Evolutionary conservation across 2,888 invertebrate species (phyloP).

Genomic region (Pristionchus exspectatus): DNA sequence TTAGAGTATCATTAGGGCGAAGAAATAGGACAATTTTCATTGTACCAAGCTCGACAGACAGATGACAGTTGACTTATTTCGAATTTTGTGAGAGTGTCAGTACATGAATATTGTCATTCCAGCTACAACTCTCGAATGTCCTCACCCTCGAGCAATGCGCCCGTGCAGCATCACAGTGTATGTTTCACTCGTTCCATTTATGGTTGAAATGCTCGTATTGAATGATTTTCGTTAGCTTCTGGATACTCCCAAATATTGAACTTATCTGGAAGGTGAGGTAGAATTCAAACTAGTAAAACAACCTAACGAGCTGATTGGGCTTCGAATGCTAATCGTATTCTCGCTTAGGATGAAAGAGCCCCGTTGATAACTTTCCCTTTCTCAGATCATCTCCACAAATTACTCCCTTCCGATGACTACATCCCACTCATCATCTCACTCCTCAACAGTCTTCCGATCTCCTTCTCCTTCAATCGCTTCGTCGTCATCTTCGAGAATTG

Average conservation of each 20-base stretch:
- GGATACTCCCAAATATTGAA: no score
- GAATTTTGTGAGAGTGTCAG: no score
- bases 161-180: constrained; percentile 10
- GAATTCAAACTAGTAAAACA: no score
- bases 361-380: background rate
- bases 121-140: constrained; percentile 16
- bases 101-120: background rate
- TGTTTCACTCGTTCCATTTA: background rate
- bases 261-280: no score
- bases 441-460: constrained; percentile 46
- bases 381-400: background rate
- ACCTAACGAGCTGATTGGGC: no score
- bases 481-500: constrained; percentile 32
- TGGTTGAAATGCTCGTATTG: no score
- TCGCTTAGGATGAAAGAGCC: no score
- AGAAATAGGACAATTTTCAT: background rate
- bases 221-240: no score
- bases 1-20: no score
- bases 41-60: background rate
- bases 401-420: constrained; percentile 38
- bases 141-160: background rate
- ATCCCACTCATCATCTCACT: constrained; percentile 2
- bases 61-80: no score
- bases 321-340: no score
- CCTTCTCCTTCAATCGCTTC: constrained; percentile 48